These are phyloP conservation scores for Sebastes taczanowskii DNA, from an alignment of 2,797 vertebrate genomes.

Conservation along the genomic window DNA sequence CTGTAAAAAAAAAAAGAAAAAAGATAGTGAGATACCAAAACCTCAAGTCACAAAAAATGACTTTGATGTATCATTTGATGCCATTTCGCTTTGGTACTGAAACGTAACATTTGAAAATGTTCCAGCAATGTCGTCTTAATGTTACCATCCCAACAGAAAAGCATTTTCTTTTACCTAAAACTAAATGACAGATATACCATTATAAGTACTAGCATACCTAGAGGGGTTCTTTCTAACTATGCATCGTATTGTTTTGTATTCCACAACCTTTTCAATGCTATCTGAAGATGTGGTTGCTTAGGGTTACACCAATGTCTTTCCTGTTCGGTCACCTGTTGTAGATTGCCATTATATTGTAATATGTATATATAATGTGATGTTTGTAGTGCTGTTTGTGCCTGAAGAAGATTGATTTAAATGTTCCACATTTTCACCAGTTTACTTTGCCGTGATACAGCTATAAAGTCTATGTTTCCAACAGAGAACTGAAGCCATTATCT, in stretches of 20 bases:
- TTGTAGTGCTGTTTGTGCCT: not conserved
- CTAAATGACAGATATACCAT: not conserved
- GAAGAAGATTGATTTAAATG: not conserved
- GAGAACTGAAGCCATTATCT: no score
- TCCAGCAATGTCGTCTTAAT: not conserved
- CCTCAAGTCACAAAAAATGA: not conserved
- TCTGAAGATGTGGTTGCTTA: not conserved
- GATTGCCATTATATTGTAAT: not conserved
- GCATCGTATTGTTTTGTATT: not conserved
- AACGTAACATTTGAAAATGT: not conserved
- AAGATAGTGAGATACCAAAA: not conserved
- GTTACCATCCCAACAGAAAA: not conserved
- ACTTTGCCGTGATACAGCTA: no score
- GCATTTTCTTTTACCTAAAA: not conserved
- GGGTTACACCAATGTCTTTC: not conserved
- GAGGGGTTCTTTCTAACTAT: not conserved
- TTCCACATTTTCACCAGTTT: no score
- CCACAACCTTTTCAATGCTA: not conserved
- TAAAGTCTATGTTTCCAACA: no score
- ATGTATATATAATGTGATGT: no score
- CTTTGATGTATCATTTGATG: not conserved
- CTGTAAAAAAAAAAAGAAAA: constrained; percentile 68
- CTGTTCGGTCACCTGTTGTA: not conserved
- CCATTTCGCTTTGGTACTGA: not conserved
- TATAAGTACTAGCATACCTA: not conserved